phyloP scores from a whole-genome alignment of 1,140 invertebrate genomes.

The Trichogramma pretiosum region DNA sequence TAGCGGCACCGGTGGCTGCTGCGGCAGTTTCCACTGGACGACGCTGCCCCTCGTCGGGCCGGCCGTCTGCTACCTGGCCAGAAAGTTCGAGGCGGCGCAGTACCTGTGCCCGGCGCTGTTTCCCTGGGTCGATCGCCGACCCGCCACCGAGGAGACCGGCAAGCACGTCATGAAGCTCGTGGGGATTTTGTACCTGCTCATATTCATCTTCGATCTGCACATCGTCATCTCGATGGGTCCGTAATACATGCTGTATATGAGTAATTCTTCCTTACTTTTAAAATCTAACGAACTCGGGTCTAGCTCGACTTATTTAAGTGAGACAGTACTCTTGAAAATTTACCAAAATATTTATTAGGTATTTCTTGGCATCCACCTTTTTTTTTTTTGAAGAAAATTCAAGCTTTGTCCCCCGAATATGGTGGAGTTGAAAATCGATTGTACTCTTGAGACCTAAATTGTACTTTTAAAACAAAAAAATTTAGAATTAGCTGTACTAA shows the following conservation, averaged over 20 bases:
- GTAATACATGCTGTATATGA: constrained; percentile 10
- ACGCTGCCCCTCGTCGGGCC: constrained; percentile 42
- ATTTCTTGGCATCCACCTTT: too few species aligned
- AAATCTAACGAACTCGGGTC: too few species aligned
- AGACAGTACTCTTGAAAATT: too few species aligned
- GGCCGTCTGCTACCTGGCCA: constrained; percentile 39
- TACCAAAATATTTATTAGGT: too few species aligned
- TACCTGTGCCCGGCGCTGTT: constrained; percentile 78
- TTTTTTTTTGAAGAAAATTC: too few species aligned
- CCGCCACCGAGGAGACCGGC: constrained; percentile 74
- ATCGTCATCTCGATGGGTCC: constrained; percentile 68
- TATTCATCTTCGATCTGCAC: constrained; percentile 74
- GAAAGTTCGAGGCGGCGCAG: constrained; percentile 51
- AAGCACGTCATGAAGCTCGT: constrained; percentile 82
- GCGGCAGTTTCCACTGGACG: constrained; percentile 38
- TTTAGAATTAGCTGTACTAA: too few species aligned
- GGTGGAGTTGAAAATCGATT: too few species aligned
- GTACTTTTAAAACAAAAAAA: too few species aligned
- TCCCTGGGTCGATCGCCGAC: constrained; percentile 79
- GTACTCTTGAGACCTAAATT: too few species aligned
- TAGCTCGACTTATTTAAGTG: too few species aligned
- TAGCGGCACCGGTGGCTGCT: constrained; percentile 36
- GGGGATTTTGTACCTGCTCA: constrained; percentile 69
- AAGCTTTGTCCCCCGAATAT: too few species aligned
- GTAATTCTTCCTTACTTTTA: too few species aligned